A percentile compares a stretch with the other conserved stretches of the same genome.
Evolutionary conservation across 2,888 invertebrate genomes (phyloP).

Genomic region (Drosophila ustulata): DNA sequence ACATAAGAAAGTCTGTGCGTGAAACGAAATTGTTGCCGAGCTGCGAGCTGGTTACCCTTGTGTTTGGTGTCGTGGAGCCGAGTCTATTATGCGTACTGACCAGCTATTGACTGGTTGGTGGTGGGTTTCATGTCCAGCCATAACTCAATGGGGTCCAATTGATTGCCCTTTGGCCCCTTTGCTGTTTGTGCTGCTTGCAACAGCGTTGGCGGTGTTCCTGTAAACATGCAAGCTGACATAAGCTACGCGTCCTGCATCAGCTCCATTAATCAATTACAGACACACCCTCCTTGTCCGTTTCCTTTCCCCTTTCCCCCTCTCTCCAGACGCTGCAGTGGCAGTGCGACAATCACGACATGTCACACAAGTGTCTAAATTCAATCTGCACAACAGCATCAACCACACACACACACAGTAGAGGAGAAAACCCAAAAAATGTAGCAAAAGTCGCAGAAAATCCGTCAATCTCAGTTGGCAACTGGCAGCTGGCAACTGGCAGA

Average conservation of each 20-base stretch:
- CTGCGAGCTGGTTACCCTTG: slow-evolving; percentile 17
- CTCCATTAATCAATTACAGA: slow-evolving; percentile 83
- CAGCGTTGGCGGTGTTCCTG: slow-evolving; percentile 22
- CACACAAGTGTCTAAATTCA: slow-evolving; percentile 63
- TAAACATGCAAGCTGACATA: slow-evolving; percentile 65
- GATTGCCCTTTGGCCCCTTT: slow-evolving; percentile 47
- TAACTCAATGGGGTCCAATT: slow-evolving; percentile 64
- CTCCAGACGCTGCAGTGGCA: slow-evolving; percentile 7
- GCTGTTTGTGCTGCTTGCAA: neutral
- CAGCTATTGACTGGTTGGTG: slow-evolving; percentile 34
- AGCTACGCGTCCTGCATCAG: slow-evolving; percentile 69
- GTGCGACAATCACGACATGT: slow-evolving; percentile 60
- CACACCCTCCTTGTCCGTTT: slow-evolving; percentile 29
- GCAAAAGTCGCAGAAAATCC: slow-evolving; percentile 23
- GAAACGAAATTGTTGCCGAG: slow-evolving; percentile 41
- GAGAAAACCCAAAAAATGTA: slow-evolving; percentile 1
- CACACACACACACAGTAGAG: neutral
- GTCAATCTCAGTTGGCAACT: slow-evolving; percentile 47
- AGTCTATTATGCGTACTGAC: slow-evolving; percentile 35
- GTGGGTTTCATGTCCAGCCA: slow-evolving; percentile 45
- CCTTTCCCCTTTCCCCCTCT: neutral
- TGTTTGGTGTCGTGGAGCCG: neutral
- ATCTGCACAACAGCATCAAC: slow-evolving; percentile 29
- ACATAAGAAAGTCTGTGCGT: slow-evolving; percentile 11
- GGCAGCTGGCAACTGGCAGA: slow-evolving; percentile 10